phyloP scores from a whole-genome alignment of 1,140 invertebrate genomes.

The Aethina tumida region DNA sequence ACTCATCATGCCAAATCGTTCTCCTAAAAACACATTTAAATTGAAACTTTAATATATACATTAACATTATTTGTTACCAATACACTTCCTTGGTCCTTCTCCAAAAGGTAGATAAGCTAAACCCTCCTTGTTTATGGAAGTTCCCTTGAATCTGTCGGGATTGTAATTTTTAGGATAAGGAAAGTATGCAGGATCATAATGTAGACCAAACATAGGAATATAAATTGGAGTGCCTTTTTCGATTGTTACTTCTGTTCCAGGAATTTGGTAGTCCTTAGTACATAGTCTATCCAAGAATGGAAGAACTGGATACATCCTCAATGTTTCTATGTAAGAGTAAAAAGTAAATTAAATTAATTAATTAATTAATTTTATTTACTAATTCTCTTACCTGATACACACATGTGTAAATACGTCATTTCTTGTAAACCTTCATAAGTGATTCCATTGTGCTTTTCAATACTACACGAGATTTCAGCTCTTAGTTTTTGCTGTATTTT shows the following conservation, averaged over 20 bases:
- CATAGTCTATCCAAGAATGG: conserved; percentile 37
- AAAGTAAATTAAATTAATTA: no score
- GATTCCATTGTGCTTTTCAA: no score
- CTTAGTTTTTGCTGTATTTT: no score
- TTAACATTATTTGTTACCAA: conserved; percentile 31
- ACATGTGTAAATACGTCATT: no score
- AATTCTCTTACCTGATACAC: no score
- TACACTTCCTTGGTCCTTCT: conserved; percentile 49
- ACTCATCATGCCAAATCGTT: conserved; percentile 14
- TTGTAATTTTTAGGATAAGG: conserved; percentile 38
- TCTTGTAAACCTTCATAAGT: no score
- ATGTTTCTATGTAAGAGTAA: conserved; percentile 35
- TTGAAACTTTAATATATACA: neutral
- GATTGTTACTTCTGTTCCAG: conserved; percentile 34
- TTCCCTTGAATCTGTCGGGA: conserved; percentile 40
- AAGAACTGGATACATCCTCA: conserved; percentile 41
- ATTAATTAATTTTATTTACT: no score
- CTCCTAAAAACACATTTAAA: conserved; percentile 12
- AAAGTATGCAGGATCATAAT: conserved; percentile 32
- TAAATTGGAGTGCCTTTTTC: conserved; percentile 35
- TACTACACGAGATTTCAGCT: conserved; percentile 1
- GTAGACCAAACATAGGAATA: conserved; percentile 36
- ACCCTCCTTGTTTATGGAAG: conserved; percentile 34
- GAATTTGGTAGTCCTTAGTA: conserved; percentile 37
- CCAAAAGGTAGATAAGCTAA: conserved; percentile 49